Evolutionary conservation across 2,888 invertebrate genomes (phyloP).

Genomic region (Troides oblongomaculatus): DNA sequence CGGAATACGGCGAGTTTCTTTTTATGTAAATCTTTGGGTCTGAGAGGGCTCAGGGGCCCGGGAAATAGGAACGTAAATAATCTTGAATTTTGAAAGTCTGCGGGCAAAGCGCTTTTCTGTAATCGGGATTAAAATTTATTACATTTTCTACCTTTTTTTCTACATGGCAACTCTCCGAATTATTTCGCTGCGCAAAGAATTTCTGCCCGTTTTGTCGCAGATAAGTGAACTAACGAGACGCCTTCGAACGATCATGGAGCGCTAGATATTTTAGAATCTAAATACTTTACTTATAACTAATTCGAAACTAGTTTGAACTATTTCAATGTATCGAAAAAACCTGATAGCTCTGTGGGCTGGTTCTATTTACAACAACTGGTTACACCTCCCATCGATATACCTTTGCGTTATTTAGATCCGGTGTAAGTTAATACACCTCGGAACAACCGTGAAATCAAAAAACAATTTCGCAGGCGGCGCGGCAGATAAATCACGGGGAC

Average conservation of each 20-base stretch:
- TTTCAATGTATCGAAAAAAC: too few relatives aligned
- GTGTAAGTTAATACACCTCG: slow-evolving; percentile 38
- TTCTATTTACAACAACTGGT: too few relatives aligned
- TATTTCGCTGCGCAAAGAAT: slow-evolving; percentile 33
- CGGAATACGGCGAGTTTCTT: slow-evolving; percentile 74
- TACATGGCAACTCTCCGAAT: slow-evolving; percentile 34
- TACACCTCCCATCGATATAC: too few relatives aligned
- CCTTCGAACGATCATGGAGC: too few relatives aligned
- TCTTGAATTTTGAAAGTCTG: slow-evolving; percentile 61
- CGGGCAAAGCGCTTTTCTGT: slow-evolving; percentile 48
- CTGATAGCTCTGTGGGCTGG: too few relatives aligned
- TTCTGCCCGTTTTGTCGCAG: slow-evolving; percentile 21
- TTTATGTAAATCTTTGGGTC: slow-evolving; percentile 76
- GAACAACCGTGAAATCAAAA: slow-evolving; percentile 54
- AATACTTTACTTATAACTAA: too few relatives aligned
- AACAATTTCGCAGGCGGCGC: slow-evolving; percentile 61
- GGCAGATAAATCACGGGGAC: slow-evolving; percentile 65
- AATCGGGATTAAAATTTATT: slow-evolving; percentile 62
- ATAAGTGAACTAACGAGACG: too few relatives aligned
- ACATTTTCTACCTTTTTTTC: slow-evolving; percentile 44
- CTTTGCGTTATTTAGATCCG: neutral
- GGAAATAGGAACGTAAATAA: slow-evolving; percentile 64
- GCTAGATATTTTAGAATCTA: too few relatives aligned
- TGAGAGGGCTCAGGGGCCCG: slow-evolving; percentile 62
- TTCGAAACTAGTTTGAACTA: too few relatives aligned